Evolutionary conservation across 2,797 vertebrate genomes (phyloP).

Genomic region (Enteromius paludinosus): DNA sequence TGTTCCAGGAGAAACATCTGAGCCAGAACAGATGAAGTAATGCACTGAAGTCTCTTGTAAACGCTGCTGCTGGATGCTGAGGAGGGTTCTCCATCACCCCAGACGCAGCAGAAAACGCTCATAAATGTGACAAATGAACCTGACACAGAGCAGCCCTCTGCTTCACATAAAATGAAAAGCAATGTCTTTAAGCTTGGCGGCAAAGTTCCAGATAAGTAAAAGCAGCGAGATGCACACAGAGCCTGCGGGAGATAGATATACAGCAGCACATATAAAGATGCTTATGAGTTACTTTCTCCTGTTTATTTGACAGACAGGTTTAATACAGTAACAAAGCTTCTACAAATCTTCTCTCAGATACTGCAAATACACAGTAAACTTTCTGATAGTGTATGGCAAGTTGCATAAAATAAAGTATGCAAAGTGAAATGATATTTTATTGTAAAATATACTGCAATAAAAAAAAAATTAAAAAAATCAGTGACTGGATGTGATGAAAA

Average conservation of each 20-base stretch:
- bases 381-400: not conserved
- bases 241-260: not conserved
- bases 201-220: conserved; percentile 9
- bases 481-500: not conserved
- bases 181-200: not conserved
- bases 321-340: not conserved
- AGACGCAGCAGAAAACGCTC: not conserved
- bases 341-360: not conserved
- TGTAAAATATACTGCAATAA: not conserved
- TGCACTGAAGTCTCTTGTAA: not conserved
- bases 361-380: not conserved
- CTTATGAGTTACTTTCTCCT: not conserved
- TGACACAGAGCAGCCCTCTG: not conserved
- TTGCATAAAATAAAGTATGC: not conserved
- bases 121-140: conserved; percentile 25
- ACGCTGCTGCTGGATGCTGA: not conserved
- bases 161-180: conserved; percentile 22
- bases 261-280: not conserved
- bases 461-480: not conserved
- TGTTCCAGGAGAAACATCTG: not conserved
- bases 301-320: not conserved
- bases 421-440: not conserved
- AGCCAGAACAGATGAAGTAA: not conserved
- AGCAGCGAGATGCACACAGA: not conserved
- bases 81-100: not conserved